A percentile compares a stretch with the other conserved stretches of the same genome.
phyloP scores from a whole-genome alignment of 1,140 invertebrate species.

The Orussus abietinus region DNA sequence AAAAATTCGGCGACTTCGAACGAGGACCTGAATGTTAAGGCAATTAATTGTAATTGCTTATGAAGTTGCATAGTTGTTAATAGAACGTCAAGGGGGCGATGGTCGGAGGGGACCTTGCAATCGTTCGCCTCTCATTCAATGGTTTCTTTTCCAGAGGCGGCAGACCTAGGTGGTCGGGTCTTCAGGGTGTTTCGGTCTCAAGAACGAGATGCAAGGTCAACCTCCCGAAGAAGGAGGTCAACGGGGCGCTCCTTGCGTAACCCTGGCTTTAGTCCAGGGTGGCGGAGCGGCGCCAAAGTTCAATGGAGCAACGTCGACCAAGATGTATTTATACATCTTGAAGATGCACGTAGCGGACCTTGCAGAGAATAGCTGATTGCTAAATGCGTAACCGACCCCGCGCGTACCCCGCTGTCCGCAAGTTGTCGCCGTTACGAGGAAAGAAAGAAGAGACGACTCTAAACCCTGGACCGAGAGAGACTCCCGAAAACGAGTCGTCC shows the following conservation, averaged over 20 bases:
- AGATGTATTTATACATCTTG: conserved; percentile 32
- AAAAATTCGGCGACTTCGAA: no score
- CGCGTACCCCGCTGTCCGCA: no score
- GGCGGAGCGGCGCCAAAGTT: conserved; percentile 43
- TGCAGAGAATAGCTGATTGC: conserved; percentile 29
- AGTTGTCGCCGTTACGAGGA: neutral
- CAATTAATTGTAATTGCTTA: no score
- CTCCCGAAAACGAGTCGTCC: no score
- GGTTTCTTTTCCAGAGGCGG: no score
- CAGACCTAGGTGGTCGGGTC: no score
- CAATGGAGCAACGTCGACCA: conserved; percentile 48
- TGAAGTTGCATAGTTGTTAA: no score
- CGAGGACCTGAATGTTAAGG: no score
- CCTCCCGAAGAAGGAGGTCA: conserved; percentile 42
- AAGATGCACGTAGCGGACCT: conserved; percentile 28
- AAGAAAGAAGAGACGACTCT: neutral
- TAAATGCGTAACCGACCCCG: conserved; percentile 29
- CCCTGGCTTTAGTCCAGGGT: conserved; percentile 39
- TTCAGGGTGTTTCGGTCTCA: conserved; percentile 18
- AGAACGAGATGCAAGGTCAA: conserved; percentile 44
- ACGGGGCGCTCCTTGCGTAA: conserved; percentile 43
- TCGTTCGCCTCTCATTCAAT: no score
- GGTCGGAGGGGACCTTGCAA: no score
- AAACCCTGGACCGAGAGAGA: no score
- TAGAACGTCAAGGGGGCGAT: no score